Base-by-base conservation (phyloP, 2,888 invertebrate genomes). In the Cryptophagus acutangulus region DNA sequence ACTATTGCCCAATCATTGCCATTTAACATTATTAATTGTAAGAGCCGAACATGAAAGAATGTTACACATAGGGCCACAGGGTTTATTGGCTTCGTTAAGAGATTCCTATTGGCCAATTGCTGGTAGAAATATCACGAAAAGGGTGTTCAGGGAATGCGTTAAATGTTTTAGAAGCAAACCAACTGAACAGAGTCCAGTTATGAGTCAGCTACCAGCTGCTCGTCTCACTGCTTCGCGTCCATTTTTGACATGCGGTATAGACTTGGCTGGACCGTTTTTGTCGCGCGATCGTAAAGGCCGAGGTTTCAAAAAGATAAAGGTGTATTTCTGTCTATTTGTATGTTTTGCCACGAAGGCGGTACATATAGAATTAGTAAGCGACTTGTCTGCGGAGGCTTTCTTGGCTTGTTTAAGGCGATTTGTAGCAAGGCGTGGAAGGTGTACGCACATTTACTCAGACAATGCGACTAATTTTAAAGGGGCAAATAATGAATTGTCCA, bases 391-490 rank as follows among this genome's bases (percentile, higher is more conserved):
- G 4, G 26, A 34, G 8, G 15, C 20, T 9, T 43, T 43, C 33
- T n/a, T 43, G 13, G 29, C 12, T 10, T 35, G 39, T 2, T 33
- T 43, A 10, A 33, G 33, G 12, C 16, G 35, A 9, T 43, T 43
- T 17, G n/a, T 39, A 2, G 29, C 36, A 1, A 14, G 40, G 9
- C 20, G 43, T n/a, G 43, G 44, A 12, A 17, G 12, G 28, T 17
- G 13, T 9, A 16, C 24, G 12, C 8, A 17, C 4, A 26, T 40
- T 14, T 40, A 36, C 12, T 30, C 36, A n/a, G 36, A 24, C 17
- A 36, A 43, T 30, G 43, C 36, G 8, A 34, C 34, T 4, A 40
- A 40, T 25, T 43, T 39, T 30, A 38, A 45, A 5, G 51, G 45
- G 2, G 29, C 29, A 8, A 20, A 20, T 8, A 20, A 6, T 9